These are phyloP conservation scores for Sympetrum striolatum DNA, from an alignment of 2,888 invertebrate species.

Conservation along the genomic window DNA sequence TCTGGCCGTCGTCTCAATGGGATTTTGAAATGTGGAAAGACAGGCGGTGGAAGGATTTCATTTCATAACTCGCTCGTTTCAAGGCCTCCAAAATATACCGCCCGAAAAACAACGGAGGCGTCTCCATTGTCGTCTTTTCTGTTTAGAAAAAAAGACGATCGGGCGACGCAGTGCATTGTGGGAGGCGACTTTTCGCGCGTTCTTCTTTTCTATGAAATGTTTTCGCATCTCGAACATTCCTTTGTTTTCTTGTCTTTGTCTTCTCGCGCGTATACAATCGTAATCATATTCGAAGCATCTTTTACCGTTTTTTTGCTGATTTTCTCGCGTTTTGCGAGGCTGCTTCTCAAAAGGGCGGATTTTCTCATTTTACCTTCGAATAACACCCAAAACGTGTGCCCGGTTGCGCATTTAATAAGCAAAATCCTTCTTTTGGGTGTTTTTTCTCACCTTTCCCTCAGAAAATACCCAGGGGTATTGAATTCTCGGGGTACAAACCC, in stretches of 20 bases:
- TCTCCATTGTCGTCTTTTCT: background rate
- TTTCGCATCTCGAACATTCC: background rate
- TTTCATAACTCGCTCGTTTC: constrained; percentile 8
- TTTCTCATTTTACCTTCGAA: too few relatives aligned
- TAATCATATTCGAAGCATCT: background rate
- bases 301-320: background rate
- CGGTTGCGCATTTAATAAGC: too few relatives aligned
- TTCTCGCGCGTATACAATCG: background rate
- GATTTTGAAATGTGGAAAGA: background rate
- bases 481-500: too few relatives aligned
- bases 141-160: background rate
- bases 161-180: background rate
- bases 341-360: background rate
- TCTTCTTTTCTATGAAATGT: background rate
- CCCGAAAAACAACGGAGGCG: background rate
- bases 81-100: background rate
- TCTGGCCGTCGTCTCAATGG: background rate
- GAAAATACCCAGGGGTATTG: too few relatives aligned
- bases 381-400: too few relatives aligned
- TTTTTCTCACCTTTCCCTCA: too few relatives aligned
- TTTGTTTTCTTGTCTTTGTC: background rate
- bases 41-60: background rate
- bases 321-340: background rate
- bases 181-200: background rate
- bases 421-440: too few relatives aligned